phyloP scores from a whole-genome alignment of 1,140 invertebrate genomes.

The Mamestra configurata region DNA sequence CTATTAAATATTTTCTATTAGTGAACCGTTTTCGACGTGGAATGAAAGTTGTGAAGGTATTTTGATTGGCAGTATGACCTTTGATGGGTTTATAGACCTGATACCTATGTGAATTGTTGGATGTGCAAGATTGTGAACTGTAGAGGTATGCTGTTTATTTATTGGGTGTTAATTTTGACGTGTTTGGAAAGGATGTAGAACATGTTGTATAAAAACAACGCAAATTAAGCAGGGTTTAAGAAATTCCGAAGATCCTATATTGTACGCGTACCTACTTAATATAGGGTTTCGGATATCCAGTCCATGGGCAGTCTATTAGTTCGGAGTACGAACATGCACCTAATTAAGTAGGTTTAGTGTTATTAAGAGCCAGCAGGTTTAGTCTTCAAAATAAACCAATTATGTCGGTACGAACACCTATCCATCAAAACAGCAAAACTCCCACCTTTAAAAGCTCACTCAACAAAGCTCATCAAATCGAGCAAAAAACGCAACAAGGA shows the following conservation, averaged over 20 bases:
- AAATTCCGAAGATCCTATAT: too few species aligned
- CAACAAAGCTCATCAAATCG: conserved; percentile 1
- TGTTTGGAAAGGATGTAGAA: neutral
- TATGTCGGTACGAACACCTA: neutral
- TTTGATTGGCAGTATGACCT: conserved; percentile 71
- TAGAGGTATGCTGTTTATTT: conserved; percentile 15
- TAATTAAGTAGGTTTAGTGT: too few species aligned
- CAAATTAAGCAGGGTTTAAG: neutral
- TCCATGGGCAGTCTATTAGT: too few species aligned
- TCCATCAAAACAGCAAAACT: neutral
- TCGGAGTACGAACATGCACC: too few species aligned
- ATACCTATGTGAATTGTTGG: conserved; percentile 46
- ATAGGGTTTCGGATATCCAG: too few species aligned
- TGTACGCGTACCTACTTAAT: too few species aligned
- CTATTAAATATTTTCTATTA: conserved; percentile 74
- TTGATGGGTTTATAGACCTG: conserved; percentile 57
- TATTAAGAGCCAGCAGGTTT: too few species aligned
- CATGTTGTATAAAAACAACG: neutral
- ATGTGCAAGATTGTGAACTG: neutral
- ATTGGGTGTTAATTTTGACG: conserved; percentile 14
- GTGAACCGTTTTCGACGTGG: conserved; percentile 56
- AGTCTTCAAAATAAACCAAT: neutral
- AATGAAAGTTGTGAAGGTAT: conserved; percentile 71
- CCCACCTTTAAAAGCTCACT: neutral
- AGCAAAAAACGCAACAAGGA: conserved; percentile 15